Base-by-base conservation (phyloP, 1,140 invertebrate genomes). In the Teleopsis dalmanni region DNA sequence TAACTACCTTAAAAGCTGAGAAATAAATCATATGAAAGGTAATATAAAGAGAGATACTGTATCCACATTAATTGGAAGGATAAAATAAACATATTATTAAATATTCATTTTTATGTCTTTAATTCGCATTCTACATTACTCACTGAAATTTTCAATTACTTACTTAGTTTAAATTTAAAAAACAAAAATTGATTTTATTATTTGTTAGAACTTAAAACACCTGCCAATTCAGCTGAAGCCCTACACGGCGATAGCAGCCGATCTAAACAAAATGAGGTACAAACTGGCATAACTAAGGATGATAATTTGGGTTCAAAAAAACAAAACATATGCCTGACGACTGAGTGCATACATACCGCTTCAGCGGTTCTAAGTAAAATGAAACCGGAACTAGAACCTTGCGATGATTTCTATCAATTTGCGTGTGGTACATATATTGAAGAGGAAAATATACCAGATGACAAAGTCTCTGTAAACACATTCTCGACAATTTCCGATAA, bases 381-480 rank as follows among this genome's bases (percentile, higher is more conserved):
- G 78, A 84, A 91, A 54, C 61, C 73, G 2, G 73, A 72, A 10
- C 79, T 86, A 0, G 81, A 94, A 58, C 92, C 92, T 0, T 96
- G 93, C 60, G 83, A 91, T 50, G 88, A 95, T 65, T 96, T 95
- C 71, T 95, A 93, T 64, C 57, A 62, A 52, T 92, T 88, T 55
- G 79, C 87, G 1, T 91, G 88, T 57, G 87, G 88, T 5, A 78
- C 76, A 3, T 91, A 87, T 69, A 65, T 87, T 5, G 79, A 81
- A 48, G 80, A 78, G 33, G 81, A 81, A 1, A 76, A 78, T n/a
- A 88, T 91, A 33, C 85, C 86, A 0, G 86, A 89, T 50, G 87
- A 91, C 58, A 87, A 85, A 66, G 81, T 84, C 0, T 81, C 83
- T 2, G 79, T 91, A 5, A 88, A 86, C 47, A 82, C 84, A 0